phyloP scores from a whole-genome alignment of 2,888 invertebrate species.

The Lapara coniferarum region DNA sequence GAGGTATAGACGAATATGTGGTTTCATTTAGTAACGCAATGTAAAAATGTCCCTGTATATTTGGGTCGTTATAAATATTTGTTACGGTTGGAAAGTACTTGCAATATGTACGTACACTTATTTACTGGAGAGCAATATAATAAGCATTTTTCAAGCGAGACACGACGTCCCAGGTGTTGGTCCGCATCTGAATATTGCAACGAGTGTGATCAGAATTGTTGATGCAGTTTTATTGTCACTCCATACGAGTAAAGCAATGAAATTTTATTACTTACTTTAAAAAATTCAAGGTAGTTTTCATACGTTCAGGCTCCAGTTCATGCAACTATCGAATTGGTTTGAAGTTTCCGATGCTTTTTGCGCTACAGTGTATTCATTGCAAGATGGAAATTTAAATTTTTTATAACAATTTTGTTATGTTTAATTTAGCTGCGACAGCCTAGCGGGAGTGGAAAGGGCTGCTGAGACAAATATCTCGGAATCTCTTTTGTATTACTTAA shows the following conservation, averaged over 20 bases:
- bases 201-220: constrained; percentile 80
- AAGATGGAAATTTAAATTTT: background rate
- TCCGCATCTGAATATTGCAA: constrained; percentile 76
- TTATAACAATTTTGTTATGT: background rate
- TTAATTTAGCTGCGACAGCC: too few species aligned
- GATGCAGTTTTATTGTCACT: constrained; percentile 82
- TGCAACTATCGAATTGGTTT: constrained; percentile 15
- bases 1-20: too few species aligned
- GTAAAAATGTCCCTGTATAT: too few species aligned
- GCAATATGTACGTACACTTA: constrained; percentile 43
- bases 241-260: constrained; percentile 56
- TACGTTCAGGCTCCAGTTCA: constrained; percentile 35
- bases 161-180: constrained; percentile 73
- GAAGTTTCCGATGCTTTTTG: constrained; percentile 20
- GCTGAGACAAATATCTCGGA: too few species aligned
- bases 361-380: background rate
- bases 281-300: constrained; percentile 45
- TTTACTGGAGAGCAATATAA: constrained; percentile 73
- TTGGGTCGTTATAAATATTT: constrained; percentile 44
- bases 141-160: constrained; percentile 72
- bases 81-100: constrained; percentile 9
- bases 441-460: too few species aligned
- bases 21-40: too few species aligned
- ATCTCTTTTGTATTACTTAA: too few species aligned
- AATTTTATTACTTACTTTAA: constrained; percentile 70